Evolutionary conservation across 2,888 invertebrate genomes (phyloP).

Genomic region (Leptinotarsa rubiginosa): DNA sequence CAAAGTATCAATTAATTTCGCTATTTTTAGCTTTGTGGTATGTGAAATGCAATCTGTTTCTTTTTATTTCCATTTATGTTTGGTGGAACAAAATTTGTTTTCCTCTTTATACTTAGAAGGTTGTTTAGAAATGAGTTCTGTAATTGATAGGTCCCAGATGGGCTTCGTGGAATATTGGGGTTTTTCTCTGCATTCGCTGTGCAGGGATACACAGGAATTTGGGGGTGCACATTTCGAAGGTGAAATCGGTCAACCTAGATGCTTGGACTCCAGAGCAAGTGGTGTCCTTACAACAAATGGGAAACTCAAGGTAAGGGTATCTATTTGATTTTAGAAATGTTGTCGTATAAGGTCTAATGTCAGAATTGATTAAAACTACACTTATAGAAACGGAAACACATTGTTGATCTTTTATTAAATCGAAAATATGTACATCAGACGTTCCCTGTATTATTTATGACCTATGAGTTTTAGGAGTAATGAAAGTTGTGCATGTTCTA

Average conservation of each 20-base stretch:
- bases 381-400: no score
- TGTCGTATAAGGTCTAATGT: no score
- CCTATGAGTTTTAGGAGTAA: no score
- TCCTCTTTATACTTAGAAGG: neutral
- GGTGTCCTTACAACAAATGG: constrained; percentile 94
- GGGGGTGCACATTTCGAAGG: constrained; percentile 98
- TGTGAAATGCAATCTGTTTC: neutral
- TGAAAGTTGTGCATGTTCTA: no score
- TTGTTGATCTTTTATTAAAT: no score
- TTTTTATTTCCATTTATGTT: neutral
- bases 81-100: neutral
- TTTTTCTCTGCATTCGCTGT: constrained; percentile 98
- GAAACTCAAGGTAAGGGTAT: constrained; percentile 77
- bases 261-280: constrained; percentile 97
- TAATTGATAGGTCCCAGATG: constrained; percentile 89
- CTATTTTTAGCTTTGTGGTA: constrained; percentile 5
- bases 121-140: constrained; percentile 34
- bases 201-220: constrained; percentile 99
- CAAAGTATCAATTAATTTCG: constrained; percentile 22
- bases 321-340: neutral
- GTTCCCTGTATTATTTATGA: no score
- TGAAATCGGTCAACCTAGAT: constrained; percentile 98
- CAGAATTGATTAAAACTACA: no score
- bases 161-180: constrained; percentile 99
- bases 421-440: no score